A percentile compares a stretch with the other conserved stretches of the same genome.
Evolutionary conservation across 2,797 vertebrate species (phyloP).

Genomic region (Odontamblyopus rebecca): DNA sequence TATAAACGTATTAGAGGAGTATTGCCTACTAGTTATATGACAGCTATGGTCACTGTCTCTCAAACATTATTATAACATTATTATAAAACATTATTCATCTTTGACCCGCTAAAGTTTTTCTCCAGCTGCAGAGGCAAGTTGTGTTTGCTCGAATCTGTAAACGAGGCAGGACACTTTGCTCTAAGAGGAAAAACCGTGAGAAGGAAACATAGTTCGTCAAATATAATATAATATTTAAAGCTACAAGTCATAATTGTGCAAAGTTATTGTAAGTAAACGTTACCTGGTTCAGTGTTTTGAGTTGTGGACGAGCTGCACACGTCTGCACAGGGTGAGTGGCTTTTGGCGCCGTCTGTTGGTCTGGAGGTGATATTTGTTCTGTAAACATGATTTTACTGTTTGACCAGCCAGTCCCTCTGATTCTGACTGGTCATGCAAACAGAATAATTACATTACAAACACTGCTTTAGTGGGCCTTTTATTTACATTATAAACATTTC

Average conservation of each 20-base stretch:
- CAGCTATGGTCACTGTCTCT: too few relatives aligned
- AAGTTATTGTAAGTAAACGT: not conserved
- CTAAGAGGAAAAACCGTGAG: not conserved
- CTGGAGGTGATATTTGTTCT: not conserved
- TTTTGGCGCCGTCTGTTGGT: not conserved
- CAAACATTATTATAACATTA: not conserved
- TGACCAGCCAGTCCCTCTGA: too few relatives aligned
- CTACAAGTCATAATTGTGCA: not conserved
- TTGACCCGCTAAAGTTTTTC: not conserved
- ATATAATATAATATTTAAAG: not conserved
- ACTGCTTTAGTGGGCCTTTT: not conserved
- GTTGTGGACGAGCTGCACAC: not conserved
- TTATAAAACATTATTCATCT: not conserved
- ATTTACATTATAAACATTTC: not conserved
- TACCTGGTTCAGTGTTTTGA: not conserved
- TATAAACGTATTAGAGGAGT: too few relatives aligned
- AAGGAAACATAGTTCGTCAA: not conserved
- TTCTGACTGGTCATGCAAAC: not conserved
- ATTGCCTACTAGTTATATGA: too few relatives aligned
- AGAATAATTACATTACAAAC: not conserved
- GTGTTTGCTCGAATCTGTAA: not conserved
- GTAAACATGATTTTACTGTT: not conserved
- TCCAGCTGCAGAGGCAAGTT: not conserved
- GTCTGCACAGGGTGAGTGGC: not conserved
- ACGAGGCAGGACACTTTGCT: not conserved